Evolutionary conservation across 2,797 vertebrate species (phyloP), one percentile per base, ranked within the genome.

Genomic region (Notoglanidium macrostoma): DNA sequence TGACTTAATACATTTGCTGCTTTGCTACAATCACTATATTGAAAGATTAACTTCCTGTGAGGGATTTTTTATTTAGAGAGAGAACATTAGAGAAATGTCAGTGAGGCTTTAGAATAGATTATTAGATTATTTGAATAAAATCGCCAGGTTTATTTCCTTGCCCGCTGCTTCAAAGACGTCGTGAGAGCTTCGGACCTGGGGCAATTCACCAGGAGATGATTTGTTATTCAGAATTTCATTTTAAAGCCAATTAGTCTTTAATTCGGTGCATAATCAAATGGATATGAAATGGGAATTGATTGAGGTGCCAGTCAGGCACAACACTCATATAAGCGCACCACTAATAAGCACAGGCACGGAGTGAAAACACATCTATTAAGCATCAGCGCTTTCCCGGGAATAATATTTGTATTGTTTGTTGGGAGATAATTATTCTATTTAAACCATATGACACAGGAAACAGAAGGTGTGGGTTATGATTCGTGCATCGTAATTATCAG

Each of bases 161-260:
- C 8, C 54, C 6, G 15, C 51, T 29, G 70, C 63, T 73, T 78
- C 54, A 51, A 70, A 55, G 83, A 40, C 35, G 23, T 23, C 11
- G n/a, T 67, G 78, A 77, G 80, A 82, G 68, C 85, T 46, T 10
- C 61, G 15, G 35, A 82, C 59, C 51, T 51, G 54, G 40, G 32
- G 83, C 68, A 46, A n/a, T 59, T 85, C 67, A 72, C 70, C 59
- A n/a, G 29, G 76, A 74, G 61, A 63, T 68, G 54, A 82, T 84
- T 89, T 85, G 82, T 61, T 78, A 86, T 86, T 65, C 86, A 57
- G 77, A 72, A 85, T 72, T 81, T 68, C 67, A 77, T 86, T 86
- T 84, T 67, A 81, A 88, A 86, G 76, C 86, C 77, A 89, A 89
- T 90, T 89, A 90, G 86, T 57, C 55, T 77, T 73, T 89, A 84